A percentile compares a stretch with the other conserved stretches of the same genome.
phyloP scores from a whole-genome alignment of 2,888 invertebrate species.

The Cosmia trapezina region DNA sequence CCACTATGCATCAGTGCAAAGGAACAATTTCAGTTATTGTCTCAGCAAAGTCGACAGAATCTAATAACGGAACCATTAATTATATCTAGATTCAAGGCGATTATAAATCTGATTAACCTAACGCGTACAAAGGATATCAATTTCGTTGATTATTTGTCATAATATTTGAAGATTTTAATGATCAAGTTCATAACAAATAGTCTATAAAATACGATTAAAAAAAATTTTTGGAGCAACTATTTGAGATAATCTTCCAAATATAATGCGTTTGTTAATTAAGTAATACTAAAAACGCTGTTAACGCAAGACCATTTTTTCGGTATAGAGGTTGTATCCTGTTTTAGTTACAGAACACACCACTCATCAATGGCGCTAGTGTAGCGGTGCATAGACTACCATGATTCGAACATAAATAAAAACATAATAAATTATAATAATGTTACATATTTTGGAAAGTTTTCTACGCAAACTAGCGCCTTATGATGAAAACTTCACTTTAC shows the following conservation, averaged over 20 bases:
- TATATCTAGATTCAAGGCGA: constrained; percentile 47
- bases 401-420: constrained; percentile 6
- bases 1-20: constrained; percentile 15
- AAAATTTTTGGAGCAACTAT: constrained; percentile 55
- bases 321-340: constrained; percentile 21
- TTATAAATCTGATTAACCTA: constrained; percentile 48
- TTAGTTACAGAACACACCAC: constrained; percentile 38
- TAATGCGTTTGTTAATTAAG: constrained; percentile 37
- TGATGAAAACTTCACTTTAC: constrained; percentile 21
- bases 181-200: constrained; percentile 30
- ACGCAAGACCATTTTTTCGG: constrained; percentile 23
- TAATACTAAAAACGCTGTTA: constrained; percentile 54
- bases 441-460: constrained; percentile 14
- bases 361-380: constrained; percentile 34
- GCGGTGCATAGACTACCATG: constrained; percentile 2
- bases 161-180: constrained; percentile 36
- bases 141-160: constrained; percentile 50
- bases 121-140: constrained; percentile 40
- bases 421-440: constrained; percentile 9
- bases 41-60: constrained; percentile 39
- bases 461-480: constrained; percentile 40
- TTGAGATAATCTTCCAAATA: constrained; percentile 61
- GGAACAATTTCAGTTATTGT: constrained; percentile 50
- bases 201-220: constrained; percentile 29
- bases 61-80: constrained; percentile 22